Evolutionary conservation across 2,113 vertebrate genomes (phyloP).

Genomic region (Oryzias melastigma): DNA sequence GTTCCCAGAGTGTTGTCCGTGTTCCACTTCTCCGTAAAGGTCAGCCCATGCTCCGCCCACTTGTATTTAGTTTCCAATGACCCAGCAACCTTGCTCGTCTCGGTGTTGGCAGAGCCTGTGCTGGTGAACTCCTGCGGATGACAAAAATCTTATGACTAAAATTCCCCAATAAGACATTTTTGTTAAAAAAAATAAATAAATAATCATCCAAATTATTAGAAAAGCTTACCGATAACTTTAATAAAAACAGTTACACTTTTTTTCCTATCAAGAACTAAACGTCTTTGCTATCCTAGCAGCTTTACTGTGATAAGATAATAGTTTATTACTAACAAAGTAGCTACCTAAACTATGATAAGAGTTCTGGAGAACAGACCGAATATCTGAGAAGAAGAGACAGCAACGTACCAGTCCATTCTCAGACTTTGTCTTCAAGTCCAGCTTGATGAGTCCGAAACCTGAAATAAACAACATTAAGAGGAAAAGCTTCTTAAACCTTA

Average conservation of each 20-base stretch:
- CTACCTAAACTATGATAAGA: constrained; percentile 29
- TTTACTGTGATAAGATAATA: constrained; percentile 17
- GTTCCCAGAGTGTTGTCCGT: constrained; percentile 96
- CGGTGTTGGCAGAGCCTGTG: constrained; percentile 92
- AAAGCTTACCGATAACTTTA: no score
- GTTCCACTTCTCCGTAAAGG: constrained; percentile 98
- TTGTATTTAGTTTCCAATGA: constrained; percentile 97
- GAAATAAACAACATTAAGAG: constrained; percentile 36
- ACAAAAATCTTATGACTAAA: not conserved
- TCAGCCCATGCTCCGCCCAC: constrained; percentile 92
- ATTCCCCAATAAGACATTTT: no score
- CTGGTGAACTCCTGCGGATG: constrained; percentile 91
- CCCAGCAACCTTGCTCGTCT: constrained; percentile 93
- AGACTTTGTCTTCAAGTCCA: constrained; percentile 97
- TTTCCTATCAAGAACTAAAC: not conserved
- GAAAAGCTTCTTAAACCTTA: constrained; percentile 1
- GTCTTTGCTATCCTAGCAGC: not conserved
- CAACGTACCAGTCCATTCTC: constrained; percentile 95
- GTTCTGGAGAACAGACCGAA: constrained; percentile 3
- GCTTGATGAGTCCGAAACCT: constrained; percentile 96
- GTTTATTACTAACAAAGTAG: constrained; percentile 8
- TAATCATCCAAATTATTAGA: no score
- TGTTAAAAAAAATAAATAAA: no score
- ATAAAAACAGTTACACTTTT: not conserved
- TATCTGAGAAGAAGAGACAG: constrained; percentile 25